Base-by-base conservation (phyloP, 2,113 vertebrate genomes). In the Gymnobelideus leadbeateri region DNA sequence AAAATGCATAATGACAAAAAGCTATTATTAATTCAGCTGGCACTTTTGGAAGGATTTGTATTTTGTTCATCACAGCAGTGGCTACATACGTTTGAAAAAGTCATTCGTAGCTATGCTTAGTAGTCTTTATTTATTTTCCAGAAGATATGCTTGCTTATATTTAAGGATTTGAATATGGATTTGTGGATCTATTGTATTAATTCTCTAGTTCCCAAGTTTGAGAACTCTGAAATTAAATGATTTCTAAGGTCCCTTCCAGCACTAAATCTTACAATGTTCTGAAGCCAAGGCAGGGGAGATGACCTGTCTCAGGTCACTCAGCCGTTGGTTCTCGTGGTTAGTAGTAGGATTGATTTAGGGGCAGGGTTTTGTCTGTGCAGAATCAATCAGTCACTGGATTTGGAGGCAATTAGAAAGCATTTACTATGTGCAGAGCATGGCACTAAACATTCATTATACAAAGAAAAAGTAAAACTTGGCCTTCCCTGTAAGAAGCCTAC, bases 211-310 rank as follows among this genome's bases (percentile, higher is more conserved):
- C 12, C 61, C 31, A 16, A 68, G 61, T 37, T 68, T 68, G 31
- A 68, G 16, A 68, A 31, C 11, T 37, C 26, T 61, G 28, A 61
- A 61, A 61, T 61, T 9, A 31, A n/a, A 77, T 77, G n/a, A n/a
- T 77, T 4, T 19, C 31, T 77, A 53, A 2, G 26, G 51, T 68
- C 47, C 43, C 11, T 8, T 23, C 91, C 19, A 54, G 21, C 14
- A 53, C 10, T 46, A 19, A 26, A 49, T 31, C 47, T 1, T 3
- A 1, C 0, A 1, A 4, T 50, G 46, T 91, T 25, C 68, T 1
- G 10, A 8, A 51, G 51, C 37, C 28, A 0, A 0, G 5, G 25
- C 21, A 0, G 90, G 89, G 47, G 25, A 31, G 8, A 47, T 14
- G 26, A 47, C 6, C 11, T 8, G 0, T 89, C 89, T 77, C 25